Percentiles rank a stretch among this genome's conserved stretches.
Conservation (phyloP, 92 coral and sea anemone genomes). For the Montipora capitata region DNA sequence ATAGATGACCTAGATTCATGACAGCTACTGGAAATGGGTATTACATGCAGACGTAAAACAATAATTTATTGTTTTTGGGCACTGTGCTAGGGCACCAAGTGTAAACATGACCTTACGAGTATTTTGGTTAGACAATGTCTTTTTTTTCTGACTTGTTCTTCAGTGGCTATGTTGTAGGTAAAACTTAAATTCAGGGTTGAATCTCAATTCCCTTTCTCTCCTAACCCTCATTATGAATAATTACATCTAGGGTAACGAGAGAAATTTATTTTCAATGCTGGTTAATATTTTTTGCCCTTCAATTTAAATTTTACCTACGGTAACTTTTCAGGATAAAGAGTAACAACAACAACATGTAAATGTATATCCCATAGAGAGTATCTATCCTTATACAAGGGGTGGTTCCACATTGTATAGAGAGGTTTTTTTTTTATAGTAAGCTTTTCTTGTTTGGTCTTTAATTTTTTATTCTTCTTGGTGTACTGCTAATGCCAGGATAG, state of each 20-base stretch:
- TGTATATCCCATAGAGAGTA: conserved; percentile 8
- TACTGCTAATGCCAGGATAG: conserved; percentile 32
- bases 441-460: background rate
- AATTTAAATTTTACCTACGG: conserved; percentile 20
- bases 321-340: background rate
- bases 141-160: background rate
- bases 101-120: too few relatives aligned
- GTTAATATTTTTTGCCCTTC: background rate
- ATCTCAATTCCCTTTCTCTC: background rate
- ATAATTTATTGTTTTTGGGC: background rate
- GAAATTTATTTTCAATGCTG: background rate
- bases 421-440: conserved; percentile 10
- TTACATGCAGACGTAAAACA: background rate
- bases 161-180: background rate
- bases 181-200: too few relatives aligned
- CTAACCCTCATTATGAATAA: conserved; percentile 21
- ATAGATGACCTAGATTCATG: conserved; percentile 28
- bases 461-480: conserved; percentile 6
- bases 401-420: conserved; percentile 10
- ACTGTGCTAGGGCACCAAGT: background rate
- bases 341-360: background rate
- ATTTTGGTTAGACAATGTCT: background rate
- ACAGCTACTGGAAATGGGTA: conserved; percentile 7
- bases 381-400: conserved; percentile 26
- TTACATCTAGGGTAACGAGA: background rate